Evolutionary conservation across 2,797 vertebrate species (phyloP).

Genomic region (Rhabdophis nuchalis): DNA sequence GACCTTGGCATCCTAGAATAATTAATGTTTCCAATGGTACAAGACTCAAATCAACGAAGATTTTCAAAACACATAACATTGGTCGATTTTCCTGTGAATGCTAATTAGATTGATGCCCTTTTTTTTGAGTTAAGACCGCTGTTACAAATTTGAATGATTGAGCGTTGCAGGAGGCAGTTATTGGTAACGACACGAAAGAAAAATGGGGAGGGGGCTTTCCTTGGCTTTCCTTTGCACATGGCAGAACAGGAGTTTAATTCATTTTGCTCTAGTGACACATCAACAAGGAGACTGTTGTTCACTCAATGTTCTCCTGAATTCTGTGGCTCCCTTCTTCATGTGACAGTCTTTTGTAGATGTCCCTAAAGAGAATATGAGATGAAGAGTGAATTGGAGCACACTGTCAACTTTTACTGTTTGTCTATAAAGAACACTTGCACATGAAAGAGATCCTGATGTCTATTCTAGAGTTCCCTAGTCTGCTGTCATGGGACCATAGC

Average conservation of each 20-base stretch:
- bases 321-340: slow-evolving; percentile 32
- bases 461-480: neutral
- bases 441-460: neutral
- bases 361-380: slow-evolving; percentile 49
- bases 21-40: neutral
- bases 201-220: neutral
- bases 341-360: slow-evolving; percentile 32
- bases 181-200: neutral
- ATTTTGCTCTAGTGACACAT: slow-evolving; percentile 29
- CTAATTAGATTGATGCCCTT: slow-evolving; percentile 16
- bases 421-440: neutral
- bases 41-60: slow-evolving; percentile 23
- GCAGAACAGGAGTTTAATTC: neutral
- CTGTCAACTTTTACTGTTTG: neutral
- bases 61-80: slow-evolving; percentile 10
- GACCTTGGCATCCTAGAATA: neutral
- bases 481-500: neutral
- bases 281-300: slow-evolving; percentile 38
- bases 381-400: slow-evolving; percentile 40
- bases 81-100: neutral
- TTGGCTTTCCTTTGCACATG: neutral
- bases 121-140: neutral
- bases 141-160: slow-evolving; percentile 14
- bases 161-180: slow-evolving; percentile 6
- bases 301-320: slow-evolving; percentile 30